phyloP scores from a whole-genome alignment of 2,888 invertebrate species.

The Eueremaeus valkanovi region DNA sequence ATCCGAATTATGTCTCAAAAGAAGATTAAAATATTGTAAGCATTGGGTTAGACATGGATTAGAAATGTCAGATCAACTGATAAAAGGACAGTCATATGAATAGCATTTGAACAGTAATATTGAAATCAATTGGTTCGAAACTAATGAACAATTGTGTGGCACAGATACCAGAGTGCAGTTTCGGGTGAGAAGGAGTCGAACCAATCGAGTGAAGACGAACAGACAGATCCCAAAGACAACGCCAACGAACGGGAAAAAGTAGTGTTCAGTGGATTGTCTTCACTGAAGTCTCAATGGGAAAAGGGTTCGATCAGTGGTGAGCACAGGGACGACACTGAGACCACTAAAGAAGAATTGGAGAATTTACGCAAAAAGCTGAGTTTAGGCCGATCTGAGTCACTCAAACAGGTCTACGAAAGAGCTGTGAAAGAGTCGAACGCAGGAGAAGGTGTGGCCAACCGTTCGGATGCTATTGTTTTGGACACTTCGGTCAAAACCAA shows the following conservation, averaged over 20 bases:
- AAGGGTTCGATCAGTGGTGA: slow-evolving; percentile 44
- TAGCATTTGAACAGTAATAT: too few relatives aligned
- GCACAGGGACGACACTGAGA: slow-evolving; percentile 41
- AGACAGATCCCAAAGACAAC: slow-evolving; percentile 43
- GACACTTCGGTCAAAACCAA: slow-evolving; percentile 45
- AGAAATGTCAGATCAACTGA: too few relatives aligned
- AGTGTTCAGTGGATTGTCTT: slow-evolving; percentile 46
- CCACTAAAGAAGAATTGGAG: slow-evolving; percentile 69
- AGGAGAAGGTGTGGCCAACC: slow-evolving; percentile 61
- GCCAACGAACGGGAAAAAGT: slow-evolving; percentile 45
- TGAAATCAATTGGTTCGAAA: background rate
- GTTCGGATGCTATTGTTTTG: slow-evolving; percentile 55
- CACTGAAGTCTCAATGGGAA: slow-evolving; percentile 49
- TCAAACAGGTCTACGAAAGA: slow-evolving; percentile 87
- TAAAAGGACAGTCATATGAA: too few relatives aligned
- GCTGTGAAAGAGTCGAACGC: slow-evolving; percentile 54
- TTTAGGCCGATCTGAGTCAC: slow-evolving; percentile 48
- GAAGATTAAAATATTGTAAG: too few relatives aligned
- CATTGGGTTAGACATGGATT: too few relatives aligned
- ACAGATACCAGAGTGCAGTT: slow-evolving; percentile 47
- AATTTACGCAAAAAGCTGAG: slow-evolving; percentile 74
- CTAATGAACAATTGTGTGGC: background rate
- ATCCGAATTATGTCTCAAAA: too few relatives aligned
- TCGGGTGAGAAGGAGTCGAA: slow-evolving; percentile 47
- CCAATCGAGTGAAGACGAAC: slow-evolving; percentile 45